Percentiles rank a stretch among this genome's conserved stretches.
Evolutionary conservation across 2,113 vertebrate genomes (phyloP).

Genomic region (Taurulus bubalis): DNA sequence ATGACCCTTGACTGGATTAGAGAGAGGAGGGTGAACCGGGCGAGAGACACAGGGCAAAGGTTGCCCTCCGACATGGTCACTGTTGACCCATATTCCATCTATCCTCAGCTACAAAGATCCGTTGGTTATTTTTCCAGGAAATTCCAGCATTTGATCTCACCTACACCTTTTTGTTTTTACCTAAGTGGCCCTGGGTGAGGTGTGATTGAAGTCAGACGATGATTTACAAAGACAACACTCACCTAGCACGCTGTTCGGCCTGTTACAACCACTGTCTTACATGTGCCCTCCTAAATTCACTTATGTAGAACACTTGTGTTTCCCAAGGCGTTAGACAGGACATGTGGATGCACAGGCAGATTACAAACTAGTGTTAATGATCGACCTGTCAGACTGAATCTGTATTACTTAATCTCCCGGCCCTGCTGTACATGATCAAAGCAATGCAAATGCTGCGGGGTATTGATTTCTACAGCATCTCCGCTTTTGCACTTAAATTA

Average conservation of each 20-base stretch:
- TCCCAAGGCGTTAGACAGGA: slow-evolving; percentile 69
- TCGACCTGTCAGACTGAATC: slow-evolving; percentile 72
- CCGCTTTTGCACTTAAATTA: slow-evolving; percentile 54
- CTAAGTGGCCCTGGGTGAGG: slow-evolving; percentile 15
- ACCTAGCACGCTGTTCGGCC: slow-evolving; percentile 37
- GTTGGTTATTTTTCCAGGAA: slow-evolving; percentile 83
- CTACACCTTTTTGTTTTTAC: slow-evolving; percentile 10
- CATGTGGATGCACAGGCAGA: slow-evolving; percentile 61
- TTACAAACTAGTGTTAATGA: slow-evolving; percentile 78
- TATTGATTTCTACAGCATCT: slow-evolving; percentile 75
- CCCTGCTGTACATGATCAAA: slow-evolving; percentile 74
- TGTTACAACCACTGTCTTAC: slow-evolving; percentile 68
- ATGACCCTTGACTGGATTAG: slow-evolving; percentile 68
- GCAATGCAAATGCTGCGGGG: slow-evolving; percentile 67
- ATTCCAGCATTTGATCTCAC: slow-evolving; percentile 65
- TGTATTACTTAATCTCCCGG: slow-evolving; percentile 74
- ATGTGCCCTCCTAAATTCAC: slow-evolving; percentile 74
- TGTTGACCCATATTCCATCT: slow-evolving; percentile 83
- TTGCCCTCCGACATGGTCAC: slow-evolving; percentile 75
- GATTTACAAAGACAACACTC: slow-evolving; percentile 56
- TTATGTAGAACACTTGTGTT: slow-evolving; percentile 79
- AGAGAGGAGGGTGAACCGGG: slow-evolving; percentile 39
- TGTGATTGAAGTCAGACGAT: slow-evolving; percentile 38
- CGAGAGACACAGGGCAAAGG: slow-evolving; percentile 59
- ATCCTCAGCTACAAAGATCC: slow-evolving; percentile 72